Conservation (phyloP, 2,797 vertebrate species). For the Peromyscus melanophrys region DNA sequence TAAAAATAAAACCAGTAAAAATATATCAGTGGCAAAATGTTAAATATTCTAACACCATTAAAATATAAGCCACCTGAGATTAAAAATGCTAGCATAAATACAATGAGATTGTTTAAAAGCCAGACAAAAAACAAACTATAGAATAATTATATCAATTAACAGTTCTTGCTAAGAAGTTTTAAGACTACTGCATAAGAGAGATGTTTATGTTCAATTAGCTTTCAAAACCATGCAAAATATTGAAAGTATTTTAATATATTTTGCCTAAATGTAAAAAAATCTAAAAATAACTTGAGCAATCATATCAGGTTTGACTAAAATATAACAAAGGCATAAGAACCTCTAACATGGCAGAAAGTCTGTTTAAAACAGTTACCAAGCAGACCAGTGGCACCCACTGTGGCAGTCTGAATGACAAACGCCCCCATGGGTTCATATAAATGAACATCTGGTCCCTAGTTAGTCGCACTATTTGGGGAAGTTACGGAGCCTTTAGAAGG, state of each 20-base stretch:
- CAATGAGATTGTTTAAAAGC: conserved; percentile 25
- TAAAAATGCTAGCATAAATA: conserved; percentile 39
- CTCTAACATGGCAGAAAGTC: neutral
- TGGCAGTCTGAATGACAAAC: neutral
- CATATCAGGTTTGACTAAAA: conserved; percentile 4
- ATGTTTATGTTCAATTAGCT: conserved; percentile 24
- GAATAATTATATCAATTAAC: conserved; percentile 10
- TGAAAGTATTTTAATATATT: neutral
- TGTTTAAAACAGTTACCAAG: neutral
- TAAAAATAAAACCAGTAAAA: conserved; percentile 37
- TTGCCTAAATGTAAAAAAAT: neutral
- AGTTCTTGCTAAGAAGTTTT: conserved; percentile 53
- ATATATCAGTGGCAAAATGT: neutral
- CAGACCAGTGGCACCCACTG: neutral
- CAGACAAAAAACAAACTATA: conserved; percentile 23
- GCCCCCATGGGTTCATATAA: neutral
- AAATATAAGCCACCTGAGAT: conserved; percentile 21
- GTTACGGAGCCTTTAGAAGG: neutral
- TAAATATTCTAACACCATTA: neutral
- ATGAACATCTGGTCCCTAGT: neutral
- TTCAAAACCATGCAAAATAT: neutral
- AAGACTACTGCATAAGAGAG: neutral
- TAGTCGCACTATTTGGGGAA: neutral
- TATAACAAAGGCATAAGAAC: neutral
- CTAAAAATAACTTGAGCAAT: neutral